Conservation (phyloP, 2,797 vertebrate species). For the Syndactyla subalaris region DNA sequence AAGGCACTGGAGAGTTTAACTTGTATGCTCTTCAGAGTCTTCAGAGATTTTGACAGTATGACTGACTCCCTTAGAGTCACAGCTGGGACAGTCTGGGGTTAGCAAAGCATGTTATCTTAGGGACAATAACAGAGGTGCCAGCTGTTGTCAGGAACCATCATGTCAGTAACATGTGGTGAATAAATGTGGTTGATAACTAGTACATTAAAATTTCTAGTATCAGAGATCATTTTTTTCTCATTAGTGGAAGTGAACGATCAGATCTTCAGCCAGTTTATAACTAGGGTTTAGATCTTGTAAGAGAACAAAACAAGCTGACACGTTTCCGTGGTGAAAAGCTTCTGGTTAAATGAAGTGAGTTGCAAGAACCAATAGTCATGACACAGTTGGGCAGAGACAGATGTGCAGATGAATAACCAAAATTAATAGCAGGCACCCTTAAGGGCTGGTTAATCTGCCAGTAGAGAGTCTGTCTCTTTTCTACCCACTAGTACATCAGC, state of each 20-base stretch:
- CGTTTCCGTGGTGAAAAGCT: slow-evolving; percentile 33
- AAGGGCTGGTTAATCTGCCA: slow-evolving; percentile 71
- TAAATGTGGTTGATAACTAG: background rate
- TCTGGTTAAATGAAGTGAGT: slow-evolving; percentile 45
- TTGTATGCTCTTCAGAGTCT: background rate
- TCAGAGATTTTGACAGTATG: background rate
- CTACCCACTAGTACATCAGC: slow-evolving; percentile 62
- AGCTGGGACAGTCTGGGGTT: background rate
- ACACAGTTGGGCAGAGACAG: slow-evolving; percentile 58
- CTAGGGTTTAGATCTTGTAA: background rate
- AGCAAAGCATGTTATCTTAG: background rate
- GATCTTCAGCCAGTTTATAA: background rate
- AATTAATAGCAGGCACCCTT: slow-evolving; percentile 66
- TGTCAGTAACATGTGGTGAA: background rate
- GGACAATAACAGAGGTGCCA: background rate
- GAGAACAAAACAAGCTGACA: background rate
- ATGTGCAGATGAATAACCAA: slow-evolving; percentile 64
- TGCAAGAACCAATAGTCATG: slow-evolving; percentile 49
- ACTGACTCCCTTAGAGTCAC: background rate
- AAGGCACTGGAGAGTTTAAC: background rate
- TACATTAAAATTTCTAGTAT: background rate
- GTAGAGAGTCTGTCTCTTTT: slow-evolving; percentile 70
- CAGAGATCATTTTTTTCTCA: background rate
- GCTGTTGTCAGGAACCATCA: background rate
- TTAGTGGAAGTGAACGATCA: background rate